phyloP scores from a whole-genome alignment of 2,888 invertebrate species.

The Drosophila picticornis region DNA sequence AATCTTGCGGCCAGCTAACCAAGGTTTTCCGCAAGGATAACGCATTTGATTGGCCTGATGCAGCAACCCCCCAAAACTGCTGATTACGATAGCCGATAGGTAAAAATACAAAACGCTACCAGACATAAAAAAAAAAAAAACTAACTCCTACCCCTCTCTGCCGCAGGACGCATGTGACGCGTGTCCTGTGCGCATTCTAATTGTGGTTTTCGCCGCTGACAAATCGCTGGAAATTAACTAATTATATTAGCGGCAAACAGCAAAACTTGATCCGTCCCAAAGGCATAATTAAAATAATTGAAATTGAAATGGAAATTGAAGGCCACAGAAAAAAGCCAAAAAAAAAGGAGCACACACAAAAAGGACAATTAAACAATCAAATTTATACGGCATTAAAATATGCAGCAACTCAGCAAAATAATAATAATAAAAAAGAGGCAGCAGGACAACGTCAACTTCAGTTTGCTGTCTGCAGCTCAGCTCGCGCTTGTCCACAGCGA shows the following conservation, averaged over 20 bases:
- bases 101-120: constrained; percentile 18
- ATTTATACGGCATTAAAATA: constrained; percentile 66
- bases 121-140: constrained; percentile 19
- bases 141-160: constrained; percentile 12
- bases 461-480: constrained; percentile 4
- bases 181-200: constrained; percentile 59
- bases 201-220: constrained; percentile 60
- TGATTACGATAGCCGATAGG: constrained; percentile 48
- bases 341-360: constrained; percentile 23
- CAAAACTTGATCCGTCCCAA: constrained; percentile 29
- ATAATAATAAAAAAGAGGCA: constrained; percentile 7
- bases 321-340: constrained; percentile 28
- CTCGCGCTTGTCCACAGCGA: constrained; percentile 24
- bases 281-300: constrained; percentile 73
- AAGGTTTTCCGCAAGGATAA: constrained; percentile 62
- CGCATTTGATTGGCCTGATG: constrained; percentile 47
- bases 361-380: constrained; percentile 75
- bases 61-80: constrained; percentile 10
- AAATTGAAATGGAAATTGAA: constrained; percentile 51
- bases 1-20: constrained; percentile 60
- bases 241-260: constrained; percentile 56
- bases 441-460: constrained; percentile 34
- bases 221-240: constrained; percentile 77
- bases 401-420: constrained; percentile 33
- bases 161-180: constrained; percentile 58